Base-by-base conservation (phyloP, 1,140 invertebrate species). In the Ceratosolen fusciceps region DNA sequence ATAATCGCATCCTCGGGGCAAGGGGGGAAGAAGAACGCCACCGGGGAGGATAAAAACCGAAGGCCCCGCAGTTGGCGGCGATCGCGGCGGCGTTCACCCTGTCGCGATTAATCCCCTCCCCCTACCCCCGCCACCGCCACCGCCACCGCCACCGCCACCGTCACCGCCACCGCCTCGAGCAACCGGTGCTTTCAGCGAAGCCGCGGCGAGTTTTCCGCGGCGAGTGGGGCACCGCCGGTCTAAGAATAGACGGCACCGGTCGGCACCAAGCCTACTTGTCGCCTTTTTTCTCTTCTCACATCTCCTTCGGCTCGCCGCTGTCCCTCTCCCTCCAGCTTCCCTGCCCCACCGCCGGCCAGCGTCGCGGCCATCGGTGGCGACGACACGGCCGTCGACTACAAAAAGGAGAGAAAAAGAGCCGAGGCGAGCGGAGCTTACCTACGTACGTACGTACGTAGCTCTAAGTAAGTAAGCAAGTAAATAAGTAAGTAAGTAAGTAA, bases 221-320 rank as follows among this genome's bases (percentile, higher is more conserved):
- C 14, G 68, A 52, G 9, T 47, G 56, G n/a, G 24, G 43, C 7
- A 4, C 9, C 29, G 65, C 49, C 34, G 34, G 58, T 77, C 75
- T 77, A 77, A 70, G 75, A 77, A 77, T 77, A 77, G 75, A 77
- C 52, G 16, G 9, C 52, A 47, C 75, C 52, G 67, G 75, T 77
- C 52, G 67, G 56, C n/a, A n/a, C 37, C 62, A 26, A 70, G 65
- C 34, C 62, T 75, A 56, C 74, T 68, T 68, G 62, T 76, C 74
- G 29, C 62, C 62, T 54, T 76, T 77, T 70, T 70, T 77, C 52
- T 47, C 34, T 58, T 19, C 52, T 24, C 21, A 7, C 26, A 26
- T 24, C 8, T 52, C 21, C 24, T 49, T 39, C 58, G 37, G 16
- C 60, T 19, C n/a, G n/a, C n/a, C n/a, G n/a, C n/a, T n/a, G n/a